Percentiles rank a stretch among this genome's conserved stretches.
Conservation (phyloP, 2,797 vertebrate species). For the Gymnothorax javanicus region DNA sequence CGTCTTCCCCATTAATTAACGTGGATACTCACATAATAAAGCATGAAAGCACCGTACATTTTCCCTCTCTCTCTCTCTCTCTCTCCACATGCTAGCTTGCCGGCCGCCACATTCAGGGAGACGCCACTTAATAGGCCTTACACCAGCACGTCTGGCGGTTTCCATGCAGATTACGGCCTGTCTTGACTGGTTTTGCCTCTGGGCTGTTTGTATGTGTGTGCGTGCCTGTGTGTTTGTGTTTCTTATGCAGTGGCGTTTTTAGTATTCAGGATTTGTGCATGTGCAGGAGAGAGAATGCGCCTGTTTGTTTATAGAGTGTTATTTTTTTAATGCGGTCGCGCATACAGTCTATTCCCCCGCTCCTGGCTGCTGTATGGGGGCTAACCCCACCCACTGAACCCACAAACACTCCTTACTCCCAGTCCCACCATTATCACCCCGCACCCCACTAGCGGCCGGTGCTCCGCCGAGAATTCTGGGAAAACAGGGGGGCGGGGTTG, state of each 20-base stretch:
- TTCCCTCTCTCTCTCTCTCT: neutral
- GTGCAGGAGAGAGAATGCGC: neutral
- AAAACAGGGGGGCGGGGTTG: neutral
- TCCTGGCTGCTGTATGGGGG: neutral
- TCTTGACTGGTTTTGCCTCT: neutral
- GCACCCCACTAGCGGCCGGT: neutral
- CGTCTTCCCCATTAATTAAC: constrained; percentile 17
- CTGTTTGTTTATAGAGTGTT: neutral
- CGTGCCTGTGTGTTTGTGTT: neutral
- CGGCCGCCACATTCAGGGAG: neutral
- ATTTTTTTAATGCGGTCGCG: neutral
- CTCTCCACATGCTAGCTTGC: neutral
- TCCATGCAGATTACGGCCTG: constrained; percentile 2
- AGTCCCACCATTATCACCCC: neutral
- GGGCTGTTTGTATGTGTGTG: neutral
- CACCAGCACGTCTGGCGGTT: neutral
- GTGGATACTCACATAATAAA: neutral
- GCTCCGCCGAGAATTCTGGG: neutral
- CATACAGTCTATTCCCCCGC: neutral
- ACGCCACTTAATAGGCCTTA: neutral
- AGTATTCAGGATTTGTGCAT: neutral
- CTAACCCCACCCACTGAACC: constrained; percentile 13
- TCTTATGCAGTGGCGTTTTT: neutral
- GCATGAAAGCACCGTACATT: too few species aligned
- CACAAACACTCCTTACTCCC: constrained; percentile 31